Conservation (phyloP, 2,797 vertebrate species). For the Hapalemur alaotrensis region DNA sequence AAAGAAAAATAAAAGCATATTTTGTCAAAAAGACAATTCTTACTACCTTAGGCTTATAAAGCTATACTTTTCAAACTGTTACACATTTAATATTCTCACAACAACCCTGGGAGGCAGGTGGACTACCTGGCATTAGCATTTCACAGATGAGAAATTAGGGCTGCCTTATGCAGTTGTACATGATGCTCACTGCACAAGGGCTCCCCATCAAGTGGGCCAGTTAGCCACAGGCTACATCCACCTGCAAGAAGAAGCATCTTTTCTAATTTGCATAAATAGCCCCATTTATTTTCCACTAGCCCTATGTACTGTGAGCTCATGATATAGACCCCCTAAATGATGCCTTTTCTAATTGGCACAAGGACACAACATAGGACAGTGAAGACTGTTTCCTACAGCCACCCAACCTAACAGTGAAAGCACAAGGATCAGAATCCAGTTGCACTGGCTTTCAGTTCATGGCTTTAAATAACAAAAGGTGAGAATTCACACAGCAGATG, state of each 20-base stretch:
- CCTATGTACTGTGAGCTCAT: background rate
- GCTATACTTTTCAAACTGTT: background rate
- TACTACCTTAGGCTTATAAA: constrained; percentile 12
- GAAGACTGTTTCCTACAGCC: background rate
- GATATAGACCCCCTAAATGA: background rate
- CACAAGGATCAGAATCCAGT: background rate
- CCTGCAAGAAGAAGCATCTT: background rate
- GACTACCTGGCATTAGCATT: background rate
- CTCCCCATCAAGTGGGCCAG: background rate
- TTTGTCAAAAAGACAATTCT: constrained; percentile 51
- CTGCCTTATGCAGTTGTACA: background rate
- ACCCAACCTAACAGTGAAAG: background rate
- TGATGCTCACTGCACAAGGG: background rate
- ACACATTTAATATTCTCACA: constrained; percentile 5
- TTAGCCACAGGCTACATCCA: background rate
- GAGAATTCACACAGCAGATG: background rate
- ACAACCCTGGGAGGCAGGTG: background rate
- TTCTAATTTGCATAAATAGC: background rate
- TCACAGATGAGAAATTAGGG: background rate
- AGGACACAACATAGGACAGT: background rate
- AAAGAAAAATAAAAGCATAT: constrained; percentile 31
- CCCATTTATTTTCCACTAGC: background rate
- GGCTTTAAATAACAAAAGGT: background rate
- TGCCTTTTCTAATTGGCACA: background rate
- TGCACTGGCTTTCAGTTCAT: background rate